Percentiles rank a stretch among this genome's conserved stretches.
Evolutionary conservation across 2,888 invertebrate species (phyloP).

Genomic region (Erebia palarica): DNA sequence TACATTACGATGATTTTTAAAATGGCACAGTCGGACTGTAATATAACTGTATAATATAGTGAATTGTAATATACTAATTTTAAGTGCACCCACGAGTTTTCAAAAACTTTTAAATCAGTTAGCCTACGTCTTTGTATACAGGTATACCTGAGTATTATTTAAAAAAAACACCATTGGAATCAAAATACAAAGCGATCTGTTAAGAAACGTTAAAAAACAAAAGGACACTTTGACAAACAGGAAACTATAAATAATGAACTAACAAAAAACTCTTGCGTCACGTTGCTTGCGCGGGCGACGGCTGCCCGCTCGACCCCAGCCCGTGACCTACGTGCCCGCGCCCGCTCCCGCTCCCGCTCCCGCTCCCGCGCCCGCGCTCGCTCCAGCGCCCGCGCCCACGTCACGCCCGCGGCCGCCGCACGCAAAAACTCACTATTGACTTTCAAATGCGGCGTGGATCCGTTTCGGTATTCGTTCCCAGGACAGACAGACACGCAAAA

Average conservation of each 20-base stretch:
- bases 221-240: slow-evolving; percentile 21
- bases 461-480: slow-evolving; percentile 34
- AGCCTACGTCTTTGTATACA: too few relatives aligned
- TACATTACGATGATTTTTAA: too few relatives aligned
- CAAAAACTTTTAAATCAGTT: too few relatives aligned
- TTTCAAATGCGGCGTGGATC: slow-evolving; percentile 37
- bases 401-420: background rate
- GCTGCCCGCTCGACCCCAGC: background rate
- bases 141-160: too few relatives aligned
- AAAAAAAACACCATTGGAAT: too few relatives aligned
- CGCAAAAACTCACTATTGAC: slow-evolving; percentile 40
- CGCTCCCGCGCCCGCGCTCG: slow-evolving; percentile 11
- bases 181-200: background rate
- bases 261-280: slow-evolving; percentile 20
- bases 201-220: slow-evolving; percentile 5
- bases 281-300: background rate
- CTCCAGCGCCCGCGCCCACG: slow-evolving; percentile 18
- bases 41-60: too few relatives aligned
- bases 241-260: slow-evolving; percentile 34
- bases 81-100: too few relatives aligned
- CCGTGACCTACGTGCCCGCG: slow-evolving; percentile 27
- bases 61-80: too few relatives aligned
- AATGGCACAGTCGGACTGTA: too few relatives aligned
- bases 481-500: slow-evolving; percentile 36
- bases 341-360: slow-evolving; percentile 20